Percentiles rank a stretch among this genome's conserved stretches.
These are phyloP conservation scores for Cecidostiba fungosa DNA, from an alignment of 2,888 invertebrate genomes.

Conservation along the genomic window DNA sequence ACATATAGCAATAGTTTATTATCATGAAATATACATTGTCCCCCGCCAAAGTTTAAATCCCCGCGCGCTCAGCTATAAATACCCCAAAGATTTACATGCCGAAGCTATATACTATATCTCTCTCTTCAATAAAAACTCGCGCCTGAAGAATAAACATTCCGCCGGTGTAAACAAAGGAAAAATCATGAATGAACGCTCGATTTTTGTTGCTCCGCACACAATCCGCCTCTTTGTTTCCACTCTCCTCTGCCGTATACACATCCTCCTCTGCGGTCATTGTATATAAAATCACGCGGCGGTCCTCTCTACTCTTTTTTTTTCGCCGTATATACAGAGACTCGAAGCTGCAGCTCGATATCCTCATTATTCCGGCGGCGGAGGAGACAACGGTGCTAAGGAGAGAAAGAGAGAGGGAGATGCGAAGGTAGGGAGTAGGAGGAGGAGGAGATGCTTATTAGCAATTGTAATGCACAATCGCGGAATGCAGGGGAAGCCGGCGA, in stretches of 20 bases:
- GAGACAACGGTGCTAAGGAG: not conserved
- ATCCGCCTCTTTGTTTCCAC: slow-evolving; percentile 57
- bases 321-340: not conserved
- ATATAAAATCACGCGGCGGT: slow-evolving; percentile 52
- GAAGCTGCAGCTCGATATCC: slow-evolving; percentile 50
- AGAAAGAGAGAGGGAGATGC: slow-evolving; percentile 24
- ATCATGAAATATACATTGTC: not conserved
- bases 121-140: slow-evolving; percentile 41
- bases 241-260: slow-evolving; percentile 51
- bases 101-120: not conserved
- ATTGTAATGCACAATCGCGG: slow-evolving; percentile 75
- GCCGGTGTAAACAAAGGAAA: slow-evolving; percentile 80
- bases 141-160: slow-evolving; percentile 37
- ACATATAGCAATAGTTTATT: not conserved
- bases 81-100: slow-evolving; percentile 11
- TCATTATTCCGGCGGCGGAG: slow-evolving; percentile 54
- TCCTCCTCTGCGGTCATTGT: slow-evolving; percentile 58
- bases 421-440: slow-evolving; percentile 51
- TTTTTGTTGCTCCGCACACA: slow-evolving; percentile 76
- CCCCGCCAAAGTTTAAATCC: not conserved
- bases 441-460: slow-evolving; percentile 73
- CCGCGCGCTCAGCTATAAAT: not conserved
- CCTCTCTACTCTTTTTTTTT: not conserved
- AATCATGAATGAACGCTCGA: slow-evolving; percentile 84
- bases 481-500: slow-evolving; percentile 71